phyloP scores from a whole-genome alignment of 2,888 invertebrate species.

The Peribatodes rhomboidaria region DNA sequence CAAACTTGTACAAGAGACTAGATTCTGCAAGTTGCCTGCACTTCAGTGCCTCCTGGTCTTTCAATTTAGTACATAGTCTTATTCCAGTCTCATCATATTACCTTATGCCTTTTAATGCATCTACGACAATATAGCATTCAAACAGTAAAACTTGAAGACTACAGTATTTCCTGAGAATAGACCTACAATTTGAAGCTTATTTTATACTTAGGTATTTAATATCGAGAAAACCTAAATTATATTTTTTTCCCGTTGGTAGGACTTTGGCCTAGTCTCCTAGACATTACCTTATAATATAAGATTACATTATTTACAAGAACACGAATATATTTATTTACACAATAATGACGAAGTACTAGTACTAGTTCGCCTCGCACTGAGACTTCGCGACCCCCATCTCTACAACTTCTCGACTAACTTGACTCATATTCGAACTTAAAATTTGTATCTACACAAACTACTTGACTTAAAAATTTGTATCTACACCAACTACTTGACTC shows the following conservation, averaged over 20 bases:
- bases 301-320: neutral
- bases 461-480: too few relatives aligned
- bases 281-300: neutral
- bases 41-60: neutral
- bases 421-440: too few relatives aligned
- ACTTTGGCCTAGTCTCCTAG: slow-evolving; percentile 4
- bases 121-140: neutral
- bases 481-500: too few relatives aligned
- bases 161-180: too few relatives aligned
- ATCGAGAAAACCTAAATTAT: neutral
- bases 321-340: neutral
- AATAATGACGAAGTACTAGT: too few relatives aligned
- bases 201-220: too few relatives aligned
- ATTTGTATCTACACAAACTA: too few relatives aligned
- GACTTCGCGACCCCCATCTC: too few relatives aligned
- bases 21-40: neutral
- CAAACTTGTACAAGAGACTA: neutral
- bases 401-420: too few relatives aligned
- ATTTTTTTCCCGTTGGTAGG: neutral
- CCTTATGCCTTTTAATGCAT: neutral
- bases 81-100: neutral
- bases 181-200: too few relatives aligned
- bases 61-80: neutral
- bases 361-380: too few relatives aligned
- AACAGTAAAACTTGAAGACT: neutral